A percentile compares a stretch with the other conserved stretches of the same genome.
Evolutionary conservation across 2,888 invertebrate genomes (phyloP).

Genomic region (Colostygia pectinataria): DNA sequence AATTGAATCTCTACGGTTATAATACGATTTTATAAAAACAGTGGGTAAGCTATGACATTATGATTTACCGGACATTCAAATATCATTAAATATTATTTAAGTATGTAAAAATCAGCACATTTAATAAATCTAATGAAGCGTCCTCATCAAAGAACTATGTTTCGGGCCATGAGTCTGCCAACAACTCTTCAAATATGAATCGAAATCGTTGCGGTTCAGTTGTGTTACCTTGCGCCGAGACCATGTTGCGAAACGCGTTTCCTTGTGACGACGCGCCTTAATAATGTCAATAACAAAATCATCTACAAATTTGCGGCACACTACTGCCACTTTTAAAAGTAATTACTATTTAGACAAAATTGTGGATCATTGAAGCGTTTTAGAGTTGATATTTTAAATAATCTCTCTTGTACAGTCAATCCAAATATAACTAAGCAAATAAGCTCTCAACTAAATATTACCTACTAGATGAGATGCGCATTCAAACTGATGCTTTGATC

Average conservation of each 20-base stretch:
- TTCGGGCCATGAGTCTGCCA: too few relatives aligned
- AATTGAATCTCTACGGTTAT: slow-evolving; percentile 69
- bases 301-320: slow-evolving; percentile 59
- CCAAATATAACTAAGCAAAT: slow-evolving; percentile 1
- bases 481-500: too few relatives aligned
- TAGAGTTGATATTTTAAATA: slow-evolving; percentile 66
- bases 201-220: too few relatives aligned
- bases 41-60: slow-evolving; percentile 67
- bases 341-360: slow-evolving; percentile 52
- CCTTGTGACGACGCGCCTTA: slow-evolving; percentile 24
- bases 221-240: too few relatives aligned
- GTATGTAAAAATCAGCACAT: slow-evolving; percentile 63
- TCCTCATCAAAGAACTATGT: too few relatives aligned
- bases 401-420: slow-evolving; percentile 60
- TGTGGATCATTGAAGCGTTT: slow-evolving; percentile 70
- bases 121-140: slow-evolving; percentile 51
- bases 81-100: slow-evolving; percentile 49
- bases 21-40: slow-evolving; percentile 75
- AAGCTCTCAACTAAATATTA: too few relatives aligned
- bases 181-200: too few relatives aligned
- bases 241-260: too few relatives aligned
- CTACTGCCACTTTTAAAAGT: slow-evolving; percentile 66
- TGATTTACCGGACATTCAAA: slow-evolving; percentile 65
- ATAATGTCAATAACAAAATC: slow-evolving; percentile 75
- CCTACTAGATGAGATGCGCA: too few relatives aligned